Base-by-base conservation (phyloP, 35 echinoderm and acorn worm genomes). In the Strongylocentrotus purpuratus region DNA sequence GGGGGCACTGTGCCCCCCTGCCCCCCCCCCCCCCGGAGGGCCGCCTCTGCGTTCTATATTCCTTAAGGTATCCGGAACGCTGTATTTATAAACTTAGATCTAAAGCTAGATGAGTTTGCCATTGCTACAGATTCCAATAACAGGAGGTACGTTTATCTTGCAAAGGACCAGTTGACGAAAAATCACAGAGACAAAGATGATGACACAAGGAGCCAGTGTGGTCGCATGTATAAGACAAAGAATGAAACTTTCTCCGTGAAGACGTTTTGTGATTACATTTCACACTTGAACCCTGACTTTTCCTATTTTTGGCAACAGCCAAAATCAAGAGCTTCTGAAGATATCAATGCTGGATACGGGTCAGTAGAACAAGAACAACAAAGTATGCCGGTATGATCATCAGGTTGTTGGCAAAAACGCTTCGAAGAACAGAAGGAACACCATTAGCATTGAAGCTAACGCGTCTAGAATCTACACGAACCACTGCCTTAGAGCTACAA, bases 401-500 rank as follows among this genome's bases (percentile, higher is more conserved):
- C 35, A 41, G 35, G 35, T 41, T 41, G 35, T 41, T 41, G 35
- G 35, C 35, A 41, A 41, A 41, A 41, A 41, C 35, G 3, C 35
- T 20, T 47, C 95, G 20, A 87, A 88, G 25, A 88, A 86, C 65
- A 97, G 92, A 86, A 93, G 95, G 96, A 97, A 97, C 46, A 92
- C 32, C 46, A 95, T 97, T 33, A 92, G 46, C 25, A 90, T 85
- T 33, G 32, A 6, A 92, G 87, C 96, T 10, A 59, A 95, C 17
- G 92, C 94, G 35, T 97, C 94, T 25, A 89, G 86, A 89, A 59
- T 86, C 9, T 95, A 97, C 94, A 97, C 96, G 22, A 97, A 97
- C 33, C 96, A 97, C 90, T 95, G 94, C 91, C 89, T 95, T 89
- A 6, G 32, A 25, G 94, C 96, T 32, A 97, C 96, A 18, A 88